phyloP scores from a whole-genome alignment of 2,797 vertebrate species.

The Anguilla pacifica region DNA sequence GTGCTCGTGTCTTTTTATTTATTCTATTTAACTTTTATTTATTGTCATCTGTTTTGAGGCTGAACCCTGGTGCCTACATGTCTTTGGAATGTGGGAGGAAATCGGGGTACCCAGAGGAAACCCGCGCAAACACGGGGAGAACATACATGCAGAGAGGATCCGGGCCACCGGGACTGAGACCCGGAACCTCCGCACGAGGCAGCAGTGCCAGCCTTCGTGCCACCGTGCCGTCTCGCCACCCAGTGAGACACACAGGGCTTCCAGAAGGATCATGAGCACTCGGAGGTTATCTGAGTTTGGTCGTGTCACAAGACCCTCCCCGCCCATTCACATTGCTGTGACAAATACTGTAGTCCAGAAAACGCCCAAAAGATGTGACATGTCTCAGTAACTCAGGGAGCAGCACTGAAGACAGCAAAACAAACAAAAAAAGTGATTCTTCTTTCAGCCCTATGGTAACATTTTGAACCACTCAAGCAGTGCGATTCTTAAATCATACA shows the following conservation, averaged over 20 bases:
- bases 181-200: neutral
- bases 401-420: neutral
- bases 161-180: too few species aligned
- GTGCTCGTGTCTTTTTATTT: too few species aligned
- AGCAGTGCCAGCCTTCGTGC: neutral
- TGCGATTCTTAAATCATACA: neutral
- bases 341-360: neutral
- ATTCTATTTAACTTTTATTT: too few species aligned
- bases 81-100: too few species aligned
- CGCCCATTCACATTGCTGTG: neutral
- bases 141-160: too few species aligned
- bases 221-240: neutral
- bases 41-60: too few species aligned
- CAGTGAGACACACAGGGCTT: neutral
- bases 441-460: neutral
- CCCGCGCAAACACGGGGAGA: too few species aligned
- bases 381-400: neutral
- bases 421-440: neutral
- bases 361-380: neutral
- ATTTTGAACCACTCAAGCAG: neutral
- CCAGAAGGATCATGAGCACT: neutral
- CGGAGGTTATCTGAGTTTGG: neutral
- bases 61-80: too few species aligned
- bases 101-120: too few species aligned
- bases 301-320: neutral